Evolutionary conservation across 2,888 invertebrate genomes (phyloP).

Genomic region (Falcaria lacertinaria): DNA sequence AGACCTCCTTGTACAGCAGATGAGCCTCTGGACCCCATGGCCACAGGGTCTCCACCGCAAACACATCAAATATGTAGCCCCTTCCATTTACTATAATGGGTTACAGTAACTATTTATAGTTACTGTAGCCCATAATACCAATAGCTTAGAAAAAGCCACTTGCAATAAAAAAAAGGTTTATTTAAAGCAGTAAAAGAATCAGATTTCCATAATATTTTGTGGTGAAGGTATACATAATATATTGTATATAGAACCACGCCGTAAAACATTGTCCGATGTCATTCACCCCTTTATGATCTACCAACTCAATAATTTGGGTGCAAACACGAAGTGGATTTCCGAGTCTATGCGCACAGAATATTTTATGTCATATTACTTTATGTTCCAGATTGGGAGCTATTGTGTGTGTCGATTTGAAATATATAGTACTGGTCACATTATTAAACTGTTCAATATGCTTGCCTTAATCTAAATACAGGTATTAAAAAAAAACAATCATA

Average conservation of each 20-base stretch:
- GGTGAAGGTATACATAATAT: slow-evolving; percentile 33
- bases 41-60: too few species aligned
- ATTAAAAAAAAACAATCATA: too few species aligned
- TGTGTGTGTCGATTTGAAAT: slow-evolving; percentile 22
- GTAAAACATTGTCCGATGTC: slow-evolving; percentile 42
- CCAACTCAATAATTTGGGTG: slow-evolving; percentile 30
- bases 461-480: too few species aligned
- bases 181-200: slow-evolving; percentile 39
- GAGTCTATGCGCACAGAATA: slow-evolving; percentile 23
- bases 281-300: slow-evolving; percentile 37
- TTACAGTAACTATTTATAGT: too few species aligned
- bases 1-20: too few species aligned
- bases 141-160: slow-evolving; percentile 34
- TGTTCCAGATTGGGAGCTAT: slow-evolving; percentile 16
- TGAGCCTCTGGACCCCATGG: too few species aligned
- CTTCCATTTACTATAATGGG: too few species aligned
- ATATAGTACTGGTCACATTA: slow-evolving; percentile 18
- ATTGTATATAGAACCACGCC: too few species aligned
- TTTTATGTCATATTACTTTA: slow-evolving; percentile 18
- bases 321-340: slow-evolving; percentile 28
- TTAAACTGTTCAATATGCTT: not conserved
- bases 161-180: slow-evolving; percentile 41
- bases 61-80: too few species aligned
- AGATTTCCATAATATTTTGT: slow-evolving; percentile 50
- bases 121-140: slow-evolving; percentile 29